Evolutionary conservation across 1,140 invertebrate species (phyloP), one percentile per base, ranked within the genome.

Genomic region (Spodoptera frugiperda): DNA sequence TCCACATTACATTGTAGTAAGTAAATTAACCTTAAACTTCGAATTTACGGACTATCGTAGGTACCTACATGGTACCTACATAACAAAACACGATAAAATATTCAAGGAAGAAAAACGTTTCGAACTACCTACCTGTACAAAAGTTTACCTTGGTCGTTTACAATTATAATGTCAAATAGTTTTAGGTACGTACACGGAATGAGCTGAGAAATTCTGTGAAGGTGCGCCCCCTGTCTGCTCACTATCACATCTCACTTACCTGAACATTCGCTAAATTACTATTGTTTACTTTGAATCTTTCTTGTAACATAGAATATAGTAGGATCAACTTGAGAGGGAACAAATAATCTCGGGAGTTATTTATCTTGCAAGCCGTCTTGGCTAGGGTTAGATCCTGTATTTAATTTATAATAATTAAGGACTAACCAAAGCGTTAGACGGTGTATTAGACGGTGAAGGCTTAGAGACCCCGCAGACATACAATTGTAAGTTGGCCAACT

Each of bases 81-180:
- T n/a, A n/a, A n/a, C n/a, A 39, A 71, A 39, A 19, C 67, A 33
- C n/a, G 55, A 0, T 59, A 19, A 51, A 39, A 55, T 33, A 55
- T 71, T 71, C 25, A 15, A 54, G 0, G 2, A 39, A 17, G 6
- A 55, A 51, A 30, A 67, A 49, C 39, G 19, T 44, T 44, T 8
- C 9, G 44, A 67, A 67, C 48, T 17, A 49, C 25, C 5, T 3
- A 6, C 14, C 15, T 12, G 17, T 17, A 12, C 30, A 44, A 55
- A 55, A 71, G 10, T 53, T 71, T 46, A 46, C 33, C 10, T 71
- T 44, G 11, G 9, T 39, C 33, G 53, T 19, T 53, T 8, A 39
- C 25, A 71, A 71, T 71, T 55, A 71, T 55, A 71, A 33, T 55
- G 68, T 57, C 68, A 71, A 70, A 70, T 70, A 70, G 49, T 70